Evolutionary conservation across 2,888 invertebrate genomes (phyloP), one percentile per base, ranked within the genome.

Genomic region (Lysandra coridon): DNA sequence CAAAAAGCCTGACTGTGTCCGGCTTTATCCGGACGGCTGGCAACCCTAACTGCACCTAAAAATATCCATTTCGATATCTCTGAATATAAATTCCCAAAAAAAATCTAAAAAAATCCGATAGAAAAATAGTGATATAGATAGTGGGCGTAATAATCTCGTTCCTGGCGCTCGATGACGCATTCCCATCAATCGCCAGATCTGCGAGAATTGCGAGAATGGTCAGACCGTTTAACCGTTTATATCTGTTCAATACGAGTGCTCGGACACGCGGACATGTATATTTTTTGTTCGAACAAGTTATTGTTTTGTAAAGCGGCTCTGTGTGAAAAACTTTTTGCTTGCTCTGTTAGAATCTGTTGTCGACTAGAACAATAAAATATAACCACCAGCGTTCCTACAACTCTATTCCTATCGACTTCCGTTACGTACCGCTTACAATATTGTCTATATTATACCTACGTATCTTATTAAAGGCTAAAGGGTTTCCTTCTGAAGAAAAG

Each of bases 271-370:
- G 17, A 69, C 69, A 10, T 69, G 69, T 69, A 33, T 14, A 33
- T 37, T 69, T 69, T 69, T 69, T 69, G 69, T 37, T 69, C 69
- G 69, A 69, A 33, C 33, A 64, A 30, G 33, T 69, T 69, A 64
- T 64, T 6, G 69, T 69, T 37, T 69, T 69, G 69, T 69, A 69
- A 14, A 69, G 30, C 33, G 33, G 69, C 30, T 33, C 14, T 17
- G 23, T 69, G 69, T 6, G 33, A 7, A 7, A 30, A 64, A 69
- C 69, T 69, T 33, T 69, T 69, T 69, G 33, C 64, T 64, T 30
- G 64, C 33, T 12, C 69, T 33, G 69, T 37, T 30, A 23, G 69
- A 69, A 69, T 37, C 14, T 69, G 33, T 69, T 69, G 33, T 14
- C 30, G 69, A 30, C 64, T 69, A 12, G 64, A 69, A 69, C 33